Conservation (phyloP, 37 sponge, comb jelly and placozoan genomes). For the Cliona cf. orientalis region DNA sequence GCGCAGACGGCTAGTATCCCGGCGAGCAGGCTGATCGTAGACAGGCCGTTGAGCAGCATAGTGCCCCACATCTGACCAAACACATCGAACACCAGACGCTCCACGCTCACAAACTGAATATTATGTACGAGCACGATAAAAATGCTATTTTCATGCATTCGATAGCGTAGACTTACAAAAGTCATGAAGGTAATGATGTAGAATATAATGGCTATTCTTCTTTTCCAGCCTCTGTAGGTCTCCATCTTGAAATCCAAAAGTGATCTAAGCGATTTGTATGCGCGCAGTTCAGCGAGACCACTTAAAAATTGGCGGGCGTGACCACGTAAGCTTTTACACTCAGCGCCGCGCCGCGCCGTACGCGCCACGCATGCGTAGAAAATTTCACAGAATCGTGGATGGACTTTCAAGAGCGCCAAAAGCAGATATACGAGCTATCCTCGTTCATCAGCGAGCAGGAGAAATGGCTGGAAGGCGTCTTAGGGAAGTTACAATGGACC, state of each 20-base stretch:
- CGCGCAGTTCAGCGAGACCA: no score
- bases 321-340: no score
- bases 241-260: background rate
- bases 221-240: slow-evolving; percentile 20
- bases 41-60: slow-evolving; percentile 45
- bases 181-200: slow-evolving; percentile 8
- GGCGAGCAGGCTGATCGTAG: slow-evolving; percentile 28
- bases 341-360: background rate
- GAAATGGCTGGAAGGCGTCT: slow-evolving; percentile 31
- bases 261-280: no score
- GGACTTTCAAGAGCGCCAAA: slow-evolving; percentile 17
- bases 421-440: slow-evolving; percentile 25
- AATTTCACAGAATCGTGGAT: background rate
- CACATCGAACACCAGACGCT: slow-evolving; percentile 66
- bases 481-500: slow-evolving; percentile 51
- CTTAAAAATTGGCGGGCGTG: no score
- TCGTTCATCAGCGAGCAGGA: slow-evolving; percentile 57
- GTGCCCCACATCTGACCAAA: slow-evolving; percentile 77
- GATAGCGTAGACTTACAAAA: slow-evolving; percentile 29
- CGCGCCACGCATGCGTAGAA: background rate
- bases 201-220: slow-evolving; percentile 12
- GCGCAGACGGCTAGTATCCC: slow-evolving; percentile 45
- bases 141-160: background rate
- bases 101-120: slow-evolving; percentile 51
- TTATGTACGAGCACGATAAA: background rate